Base-by-base conservation (phyloP, 2,888 invertebrate genomes). In the Amphipyra tragopoginis region DNA sequence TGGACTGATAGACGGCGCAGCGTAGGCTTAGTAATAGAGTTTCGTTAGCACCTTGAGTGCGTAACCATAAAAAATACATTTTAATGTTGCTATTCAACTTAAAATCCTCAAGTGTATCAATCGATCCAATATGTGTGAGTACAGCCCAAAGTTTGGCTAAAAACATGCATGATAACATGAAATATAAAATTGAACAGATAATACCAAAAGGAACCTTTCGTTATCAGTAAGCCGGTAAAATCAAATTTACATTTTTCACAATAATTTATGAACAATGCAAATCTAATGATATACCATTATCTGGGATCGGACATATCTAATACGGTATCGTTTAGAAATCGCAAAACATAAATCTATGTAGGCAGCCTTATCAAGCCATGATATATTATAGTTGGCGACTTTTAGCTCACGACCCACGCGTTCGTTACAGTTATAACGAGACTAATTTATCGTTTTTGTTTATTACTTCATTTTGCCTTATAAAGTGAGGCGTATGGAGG, bases 381-480 rank as follows among this genome's bases (percentile, higher is more conserved):
- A 90, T 90, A 89, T 89, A 91, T 87, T 84, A 89, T 89, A 90
- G 87, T 81, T 83, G 83, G 82, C 73, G 89, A 92, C 89, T 89
- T 87, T 87, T 86, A 84, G 75, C 81, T 73, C 78, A 72, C 75
- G 76, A 77, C 83, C 81, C 76, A 72, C 78, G 81, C 82, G 85
- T 90, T 90, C 86, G 87, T 89, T 90, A 88, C 87, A 82, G 82
- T 86, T 83, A 85, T 91, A 91, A 91, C 89, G 86, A 91, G 85
- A 65, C 84, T 89, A 87, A 92, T 91, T 91, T 92, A 90, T 92
- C 80, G 84, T 75, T 69, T 61, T 77, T 78, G 58, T 75, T 75
- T 76, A 78, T 72, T 59, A 61, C 49, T 54, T 63, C 60, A 68
- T 71, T 71, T 66, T 50, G 58, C 58, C 54, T 57, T 62, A 74